phyloP scores from a whole-genome alignment of 2,888 invertebrate genomes.

The Chloromyia formosa region DNA sequence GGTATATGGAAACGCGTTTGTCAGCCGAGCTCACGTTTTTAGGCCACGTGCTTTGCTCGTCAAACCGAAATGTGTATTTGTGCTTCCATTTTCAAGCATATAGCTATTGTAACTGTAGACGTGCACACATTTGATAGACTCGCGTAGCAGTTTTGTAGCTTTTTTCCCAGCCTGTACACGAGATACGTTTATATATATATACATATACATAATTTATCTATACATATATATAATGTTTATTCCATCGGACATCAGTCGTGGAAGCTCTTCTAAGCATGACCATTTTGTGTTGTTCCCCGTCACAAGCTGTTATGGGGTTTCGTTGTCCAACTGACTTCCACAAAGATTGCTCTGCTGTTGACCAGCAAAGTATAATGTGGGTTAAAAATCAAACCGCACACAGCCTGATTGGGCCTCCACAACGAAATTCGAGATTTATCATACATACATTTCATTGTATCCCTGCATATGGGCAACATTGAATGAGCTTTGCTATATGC shows the following conservation, averaged over 20 bases:
- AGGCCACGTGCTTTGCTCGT: constrained; percentile 49
- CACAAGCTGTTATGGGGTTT: background rate
- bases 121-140: constrained; percentile 3
- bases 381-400: background rate
- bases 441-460: too few species aligned
- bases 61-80: constrained; percentile 8
- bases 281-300: constrained; percentile 7
- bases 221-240: too few species aligned
- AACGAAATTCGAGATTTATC: constrained; percentile 20
- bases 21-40: constrained; percentile 47
- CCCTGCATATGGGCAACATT: background rate
- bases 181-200: too few species aligned
- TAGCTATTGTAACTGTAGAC: constrained; percentile 25
- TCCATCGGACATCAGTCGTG: background rate
- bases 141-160: constrained; percentile 7
- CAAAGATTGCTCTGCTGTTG: background rate
- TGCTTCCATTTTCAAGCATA: constrained; percentile 15
- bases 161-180: background rate
- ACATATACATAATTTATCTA: too few species aligned
- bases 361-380: constrained; percentile 19
- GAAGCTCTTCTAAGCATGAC: constrained; percentile 37
- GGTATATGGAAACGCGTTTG: constrained; percentile 6
- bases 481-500: background rate
- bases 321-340: background rate
- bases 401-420: background rate